Percentiles rank a stretch among this genome's conserved stretches.
These are phyloP conservation scores for Limenitis camilla DNA, from an alignment of 2,888 invertebrate genomes.

Conservation along the genomic window DNA sequence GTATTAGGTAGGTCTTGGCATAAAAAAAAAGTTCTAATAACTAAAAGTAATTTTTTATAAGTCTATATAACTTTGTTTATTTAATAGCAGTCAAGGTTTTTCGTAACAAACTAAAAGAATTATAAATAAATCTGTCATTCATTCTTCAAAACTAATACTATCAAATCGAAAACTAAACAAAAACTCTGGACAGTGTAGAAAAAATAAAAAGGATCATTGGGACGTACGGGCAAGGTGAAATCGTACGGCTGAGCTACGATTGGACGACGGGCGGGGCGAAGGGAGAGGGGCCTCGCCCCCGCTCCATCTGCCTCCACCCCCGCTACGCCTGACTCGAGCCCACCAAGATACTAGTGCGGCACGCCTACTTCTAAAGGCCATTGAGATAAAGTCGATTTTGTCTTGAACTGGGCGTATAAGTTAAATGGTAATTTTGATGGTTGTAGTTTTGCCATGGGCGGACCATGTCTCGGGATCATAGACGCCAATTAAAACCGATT, in stretches of 20 bases:
- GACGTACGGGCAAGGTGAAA: slow-evolving; percentile 69
- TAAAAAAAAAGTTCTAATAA: too few relatives aligned
- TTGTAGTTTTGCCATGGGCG: slow-evolving; percentile 70
- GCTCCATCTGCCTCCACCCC: slow-evolving; percentile 51
- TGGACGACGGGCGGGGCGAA: slow-evolving; percentile 59
- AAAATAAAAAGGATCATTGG: slow-evolving; percentile 55
- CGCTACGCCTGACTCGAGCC: slow-evolving; percentile 37
- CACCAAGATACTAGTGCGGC: slow-evolving; percentile 48
- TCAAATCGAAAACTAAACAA: slow-evolving; percentile 31
- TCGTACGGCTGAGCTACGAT: slow-evolving; percentile 56
- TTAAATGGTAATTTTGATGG: slow-evolving; percentile 52
- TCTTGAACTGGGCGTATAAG: slow-evolving; percentile 29
- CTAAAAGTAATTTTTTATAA: neutral
- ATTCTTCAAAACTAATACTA: slow-evolving; percentile 24
- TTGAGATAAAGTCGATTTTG: slow-evolving; percentile 39
- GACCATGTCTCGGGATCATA: slow-evolving; percentile 57
- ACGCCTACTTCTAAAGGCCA: slow-evolving; percentile 38
- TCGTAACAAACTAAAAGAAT: neutral
- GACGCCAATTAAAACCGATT: slow-evolving; percentile 68
- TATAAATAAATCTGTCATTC: slow-evolving; percentile 7
- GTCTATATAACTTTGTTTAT: neutral
- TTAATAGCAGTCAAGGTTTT: neutral
- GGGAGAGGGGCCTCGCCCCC: slow-evolving; percentile 60
- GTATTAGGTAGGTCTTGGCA: too few relatives aligned
- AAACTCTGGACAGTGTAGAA: slow-evolving; percentile 31